These are phyloP conservation scores for Grus americana DNA, from an alignment of 2,113 vertebrate species.

Conservation along the genomic window DNA sequence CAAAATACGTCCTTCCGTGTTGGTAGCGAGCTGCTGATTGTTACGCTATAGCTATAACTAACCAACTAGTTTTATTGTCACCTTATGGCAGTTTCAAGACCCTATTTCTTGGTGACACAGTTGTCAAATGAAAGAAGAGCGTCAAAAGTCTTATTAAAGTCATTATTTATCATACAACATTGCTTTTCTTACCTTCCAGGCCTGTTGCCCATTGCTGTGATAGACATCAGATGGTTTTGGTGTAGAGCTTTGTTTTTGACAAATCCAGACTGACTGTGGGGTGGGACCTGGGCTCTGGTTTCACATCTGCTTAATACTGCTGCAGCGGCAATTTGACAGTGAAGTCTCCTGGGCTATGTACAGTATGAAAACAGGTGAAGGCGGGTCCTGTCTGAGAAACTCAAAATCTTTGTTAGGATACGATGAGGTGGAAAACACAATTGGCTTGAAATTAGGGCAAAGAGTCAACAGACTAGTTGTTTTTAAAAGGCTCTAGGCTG, in stretches of 20 bases:
- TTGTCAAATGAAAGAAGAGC: not conserved
- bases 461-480: too few relatives aligned
- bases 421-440: not conserved
- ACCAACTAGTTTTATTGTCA: not conserved
- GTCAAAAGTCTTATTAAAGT: not conserved
- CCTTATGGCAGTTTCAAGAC: not conserved
- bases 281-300: not conserved
- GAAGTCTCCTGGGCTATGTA: not conserved
- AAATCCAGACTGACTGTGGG: not conserved
- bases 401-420: not conserved
- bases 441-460: not conserved
- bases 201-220: accelerated
- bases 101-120: not conserved
- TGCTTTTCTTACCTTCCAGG: not conserved
- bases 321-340: not conserved
- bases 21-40: not conserved
- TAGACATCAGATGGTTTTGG: not conserved
- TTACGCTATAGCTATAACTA: not conserved
- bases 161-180: not conserved
- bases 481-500: not conserved
- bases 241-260: not conserved
- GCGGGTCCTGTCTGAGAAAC: not conserved
- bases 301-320: not conserved
- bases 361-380: not conserved
- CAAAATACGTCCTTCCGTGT: not conserved